Conservation (phyloP, 2,888 invertebrate species). For the Drosophila meridiana region DNA sequence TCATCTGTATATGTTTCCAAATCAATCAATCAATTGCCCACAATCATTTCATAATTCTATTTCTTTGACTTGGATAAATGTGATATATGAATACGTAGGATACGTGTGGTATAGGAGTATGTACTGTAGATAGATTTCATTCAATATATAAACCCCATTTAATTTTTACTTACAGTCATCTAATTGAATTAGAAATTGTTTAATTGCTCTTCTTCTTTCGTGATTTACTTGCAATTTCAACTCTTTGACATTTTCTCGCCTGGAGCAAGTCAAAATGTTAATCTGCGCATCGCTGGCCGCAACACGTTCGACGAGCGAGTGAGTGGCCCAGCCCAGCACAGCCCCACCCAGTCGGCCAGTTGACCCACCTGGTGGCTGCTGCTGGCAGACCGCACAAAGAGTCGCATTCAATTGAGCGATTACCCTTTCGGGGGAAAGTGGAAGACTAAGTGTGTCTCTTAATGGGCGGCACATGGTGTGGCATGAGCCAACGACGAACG, state of each 20-base stretch:
- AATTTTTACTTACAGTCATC: not conserved
- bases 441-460: conserved; percentile 37
- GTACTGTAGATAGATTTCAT: too few relatives aligned
- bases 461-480: conserved; percentile 65
- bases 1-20: too few relatives aligned
- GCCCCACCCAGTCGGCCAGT: not conserved
- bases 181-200: not conserved
- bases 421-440: conserved; percentile 31
- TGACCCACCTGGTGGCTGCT: conserved; percentile 24
- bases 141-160: too few relatives aligned
- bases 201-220: not conserved
- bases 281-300: conserved; percentile 34
- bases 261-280: conserved; percentile 13
- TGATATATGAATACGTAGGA: too few relatives aligned
- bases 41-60: too few relatives aligned
- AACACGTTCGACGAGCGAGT: conserved; percentile 25
- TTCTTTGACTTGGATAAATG: too few relatives aligned
- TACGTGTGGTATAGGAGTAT: too few relatives aligned
- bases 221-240: conserved; percentile 2
- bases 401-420: conserved; percentile 54
- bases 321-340: not conserved
- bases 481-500: conserved; percentile 33
- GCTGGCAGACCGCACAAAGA: conserved; percentile 26
- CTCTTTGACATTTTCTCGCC: not conserved
- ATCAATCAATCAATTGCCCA: too few relatives aligned